phyloP scores from a whole-genome alignment of 2,888 invertebrate genomes.

The Drosophila antonietae region DNA sequence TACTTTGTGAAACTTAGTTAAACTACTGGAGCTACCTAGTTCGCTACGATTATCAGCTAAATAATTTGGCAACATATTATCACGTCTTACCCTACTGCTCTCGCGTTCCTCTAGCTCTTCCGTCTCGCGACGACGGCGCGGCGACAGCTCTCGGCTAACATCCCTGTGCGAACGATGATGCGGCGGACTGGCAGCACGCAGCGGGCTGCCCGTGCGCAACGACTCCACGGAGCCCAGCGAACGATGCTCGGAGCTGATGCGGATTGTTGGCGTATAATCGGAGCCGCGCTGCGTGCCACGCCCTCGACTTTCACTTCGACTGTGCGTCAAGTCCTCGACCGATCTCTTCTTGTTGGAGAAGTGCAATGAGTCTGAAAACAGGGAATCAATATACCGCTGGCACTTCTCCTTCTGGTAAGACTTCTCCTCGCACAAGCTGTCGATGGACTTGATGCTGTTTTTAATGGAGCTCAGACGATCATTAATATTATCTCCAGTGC shows the following conservation, averaged over 20 bases:
- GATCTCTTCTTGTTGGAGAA: slow-evolving; percentile 80
- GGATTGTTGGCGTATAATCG: slow-evolving; percentile 75
- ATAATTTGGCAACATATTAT: slow-evolving; percentile 84
- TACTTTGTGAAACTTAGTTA: slow-evolving; percentile 84
- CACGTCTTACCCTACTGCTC: slow-evolving; percentile 84
- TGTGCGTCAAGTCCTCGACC: slow-evolving; percentile 71
- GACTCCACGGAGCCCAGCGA: slow-evolving; percentile 80
- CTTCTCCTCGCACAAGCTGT: slow-evolving; percentile 83
- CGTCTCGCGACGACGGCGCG: slow-evolving; percentile 77
- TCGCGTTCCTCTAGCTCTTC: slow-evolving; percentile 84
- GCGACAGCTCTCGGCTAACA: slow-evolving; percentile 82
- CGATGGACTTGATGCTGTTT: slow-evolving; percentile 84
- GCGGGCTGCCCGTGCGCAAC: slow-evolving; percentile 72
- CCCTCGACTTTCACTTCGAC: slow-evolving; percentile 72
- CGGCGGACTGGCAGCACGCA: slow-evolving; percentile 72
- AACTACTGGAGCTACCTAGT: slow-evolving; percentile 82
- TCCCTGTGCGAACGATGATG: slow-evolving; percentile 81
- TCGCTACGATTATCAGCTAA: slow-evolving; percentile 80
- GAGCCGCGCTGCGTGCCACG: slow-evolving; percentile 47
- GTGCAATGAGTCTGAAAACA: slow-evolving; percentile 79
- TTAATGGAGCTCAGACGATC: slow-evolving; percentile 84
- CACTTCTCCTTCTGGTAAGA: slow-evolving; percentile 82
- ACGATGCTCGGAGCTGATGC: slow-evolving; percentile 76
- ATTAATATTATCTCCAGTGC: slow-evolving; percentile 84
- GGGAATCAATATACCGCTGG: slow-evolving; percentile 83